These are phyloP conservation scores for Hippocampus barbouri DNA, from an alignment of 2,113 vertebrate species.

Conservation along the genomic window DNA sequence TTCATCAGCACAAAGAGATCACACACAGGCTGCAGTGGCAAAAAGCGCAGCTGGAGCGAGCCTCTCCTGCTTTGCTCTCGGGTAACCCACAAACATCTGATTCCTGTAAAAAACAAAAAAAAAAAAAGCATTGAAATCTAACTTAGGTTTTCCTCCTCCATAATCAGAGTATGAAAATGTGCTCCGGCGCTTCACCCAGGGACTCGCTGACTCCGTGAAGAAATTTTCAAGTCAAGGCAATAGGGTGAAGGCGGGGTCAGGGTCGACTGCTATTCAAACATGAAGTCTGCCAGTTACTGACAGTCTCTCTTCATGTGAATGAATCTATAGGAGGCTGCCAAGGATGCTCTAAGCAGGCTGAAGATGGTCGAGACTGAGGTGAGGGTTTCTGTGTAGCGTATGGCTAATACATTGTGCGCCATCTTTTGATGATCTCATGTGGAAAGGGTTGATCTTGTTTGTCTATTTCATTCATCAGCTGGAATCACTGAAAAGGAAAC, in stretches of 20 bases:
- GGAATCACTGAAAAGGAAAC: constrained; percentile 67
- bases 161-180: constrained; percentile 75
- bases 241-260: constrained; percentile 69
- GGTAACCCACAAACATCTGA: constrained; percentile 59
- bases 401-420: background rate
- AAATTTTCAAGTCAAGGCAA: constrained; percentile 81
- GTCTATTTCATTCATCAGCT: constrained; percentile 52
- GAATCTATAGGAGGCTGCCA: constrained; percentile 78
- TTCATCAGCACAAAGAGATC: constrained; percentile 76
- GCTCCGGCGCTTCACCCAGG: constrained; percentile 73
- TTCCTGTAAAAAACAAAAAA: background rate
- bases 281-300: background rate
- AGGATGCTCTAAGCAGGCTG: constrained; percentile 80
- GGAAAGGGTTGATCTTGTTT: background rate
- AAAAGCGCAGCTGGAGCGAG: constrained; percentile 77
- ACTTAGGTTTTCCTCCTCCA: background rate
- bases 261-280: background rate
- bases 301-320: constrained; percentile 7
- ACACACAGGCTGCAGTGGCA: constrained; percentile 81
- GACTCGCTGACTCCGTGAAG: constrained; percentile 79
- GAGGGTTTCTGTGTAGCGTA: background rate
- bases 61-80: constrained; percentile 64
- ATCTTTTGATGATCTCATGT: background rate
- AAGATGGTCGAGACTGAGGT: constrained; percentile 85
- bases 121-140: background rate